phyloP scores from a whole-genome alignment of 2,113 vertebrate genomes.

The Solenodon paradoxus region DNA sequence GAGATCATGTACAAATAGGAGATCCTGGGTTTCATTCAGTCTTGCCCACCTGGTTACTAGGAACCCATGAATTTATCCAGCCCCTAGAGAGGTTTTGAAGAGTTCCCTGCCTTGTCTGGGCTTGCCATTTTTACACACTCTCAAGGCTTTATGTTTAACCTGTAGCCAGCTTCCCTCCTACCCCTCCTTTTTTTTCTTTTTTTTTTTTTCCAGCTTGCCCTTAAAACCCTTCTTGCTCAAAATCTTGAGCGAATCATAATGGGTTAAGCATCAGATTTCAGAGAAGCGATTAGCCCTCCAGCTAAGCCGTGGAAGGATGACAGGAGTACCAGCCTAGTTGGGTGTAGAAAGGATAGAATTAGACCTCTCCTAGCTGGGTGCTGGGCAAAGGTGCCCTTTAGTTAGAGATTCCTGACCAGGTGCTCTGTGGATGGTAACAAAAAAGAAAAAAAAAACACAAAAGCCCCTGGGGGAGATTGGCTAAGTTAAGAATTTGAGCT shows the following conservation, averaged over 20 bases:
- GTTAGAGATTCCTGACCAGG: constrained; percentile 59
- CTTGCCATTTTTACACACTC: constrained; percentile 72
- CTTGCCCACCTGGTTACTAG: background rate
- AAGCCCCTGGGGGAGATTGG: constrained; percentile 45
- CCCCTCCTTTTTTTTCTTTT: too few species aligned
- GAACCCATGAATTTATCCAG: background rate
- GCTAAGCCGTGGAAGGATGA: constrained; percentile 48
- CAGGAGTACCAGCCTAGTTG: constrained; percentile 61
- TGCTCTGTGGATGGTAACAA: constrained; percentile 56
- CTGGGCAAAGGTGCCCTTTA: constrained; percentile 59
- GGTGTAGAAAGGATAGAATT: constrained; percentile 64
- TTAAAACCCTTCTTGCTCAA: constrained; percentile 40
- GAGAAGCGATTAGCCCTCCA: constrained; percentile 57
- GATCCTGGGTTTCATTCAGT: background rate
- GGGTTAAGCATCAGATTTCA: constrained; percentile 66
- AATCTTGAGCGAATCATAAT: constrained; percentile 60
- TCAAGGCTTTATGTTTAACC: constrained; percentile 50
- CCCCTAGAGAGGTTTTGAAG: background rate
- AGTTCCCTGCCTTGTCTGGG: constrained; percentile 27
- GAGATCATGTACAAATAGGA: background rate
- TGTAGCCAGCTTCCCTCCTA: constrained; percentile 27
- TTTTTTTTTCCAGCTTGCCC: constrained; percentile 47
- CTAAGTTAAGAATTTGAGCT: constrained; percentile 43
- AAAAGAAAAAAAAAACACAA: constrained; percentile 42
- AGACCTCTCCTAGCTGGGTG: constrained; percentile 57